Percentiles rank a stretch among this genome's conserved stretches.
Conservation (phyloP, 1,140 invertebrate species). For the Lordiphosa stackelbergi region DNA sequence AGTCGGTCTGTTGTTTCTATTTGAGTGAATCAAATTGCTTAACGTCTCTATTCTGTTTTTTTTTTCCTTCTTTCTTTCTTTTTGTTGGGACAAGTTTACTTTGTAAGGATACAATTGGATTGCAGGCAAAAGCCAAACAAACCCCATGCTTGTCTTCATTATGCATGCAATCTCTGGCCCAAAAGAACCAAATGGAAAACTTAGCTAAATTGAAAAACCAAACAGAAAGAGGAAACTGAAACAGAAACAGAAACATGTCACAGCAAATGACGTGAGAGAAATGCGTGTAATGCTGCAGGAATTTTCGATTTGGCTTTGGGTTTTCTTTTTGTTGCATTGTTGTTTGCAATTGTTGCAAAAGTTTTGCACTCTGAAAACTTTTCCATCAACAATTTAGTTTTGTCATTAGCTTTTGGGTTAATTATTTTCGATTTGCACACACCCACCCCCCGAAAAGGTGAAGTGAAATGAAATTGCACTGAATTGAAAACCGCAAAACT, state of each 20-base stretch:
- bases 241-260: constrained; percentile 26
- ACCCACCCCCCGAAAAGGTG: neutral
- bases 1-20: too few species aligned
- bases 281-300: constrained; percentile 41
- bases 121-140: too few species aligned
- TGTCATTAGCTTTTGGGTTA: constrained; percentile 28
- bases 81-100: too few species aligned
- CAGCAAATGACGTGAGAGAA: constrained; percentile 51
- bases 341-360: constrained; percentile 22
- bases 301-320: constrained; percentile 5
- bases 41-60: too few species aligned
- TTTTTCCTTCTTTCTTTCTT: too few species aligned
- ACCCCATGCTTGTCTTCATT: constrained; percentile 47
- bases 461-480: neutral
- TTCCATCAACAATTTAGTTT: constrained; percentile 41
- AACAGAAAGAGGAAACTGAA: neutral
- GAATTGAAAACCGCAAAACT: constrained; percentile 21
- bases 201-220: constrained; percentile 53
- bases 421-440: constrained; percentile 33
- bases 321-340: constrained; percentile 33
- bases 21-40: too few species aligned
- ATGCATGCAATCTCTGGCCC: constrained; percentile 55
- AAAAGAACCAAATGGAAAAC: constrained; percentile 11
- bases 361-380: constrained; percentile 17
- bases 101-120: too few species aligned